Conservation (phyloP, 2,797 vertebrate genomes). For the Delichon dasypus region DNA sequence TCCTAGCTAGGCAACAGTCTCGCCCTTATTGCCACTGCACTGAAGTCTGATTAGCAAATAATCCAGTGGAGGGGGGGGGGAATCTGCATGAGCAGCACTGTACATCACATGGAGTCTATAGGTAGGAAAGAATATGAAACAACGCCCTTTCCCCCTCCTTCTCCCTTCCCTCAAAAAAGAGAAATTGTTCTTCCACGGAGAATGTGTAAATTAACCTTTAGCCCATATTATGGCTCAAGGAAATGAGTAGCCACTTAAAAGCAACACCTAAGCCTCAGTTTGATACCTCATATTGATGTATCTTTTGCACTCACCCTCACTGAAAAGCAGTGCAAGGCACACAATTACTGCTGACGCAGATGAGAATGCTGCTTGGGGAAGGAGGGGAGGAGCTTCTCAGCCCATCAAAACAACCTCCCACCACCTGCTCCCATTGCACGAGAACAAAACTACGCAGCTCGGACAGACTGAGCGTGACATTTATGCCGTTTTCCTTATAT, state of each 20-base stretch:
- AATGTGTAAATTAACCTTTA: conserved; percentile 62
- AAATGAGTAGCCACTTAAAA: conserved; percentile 72
- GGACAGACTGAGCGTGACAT: conserved; percentile 6
- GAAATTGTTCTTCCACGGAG: conserved; percentile 23
- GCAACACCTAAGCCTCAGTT: conserved; percentile 63
- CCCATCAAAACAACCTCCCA: conserved; percentile 81
- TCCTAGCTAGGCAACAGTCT: conserved; percentile 59
- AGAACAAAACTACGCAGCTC: conserved; percentile 69
- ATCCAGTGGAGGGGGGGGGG: conserved; percentile 1
- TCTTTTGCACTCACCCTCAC: conserved; percentile 70
- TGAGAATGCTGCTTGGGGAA: conserved; percentile 73
- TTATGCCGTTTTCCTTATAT: background rate
- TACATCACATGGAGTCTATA: conserved; percentile 50
- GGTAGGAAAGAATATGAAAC: conserved; percentile 49
- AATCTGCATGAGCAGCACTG: conserved; percentile 49
- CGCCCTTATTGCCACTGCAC: conserved; percentile 65
- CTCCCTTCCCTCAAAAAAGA: background rate
- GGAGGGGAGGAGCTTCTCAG: conserved; percentile 79
- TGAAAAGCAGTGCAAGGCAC: conserved; percentile 70
- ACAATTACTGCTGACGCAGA: conserved; percentile 81
- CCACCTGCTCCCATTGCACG: conserved; percentile 79
- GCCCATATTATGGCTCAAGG: conserved; percentile 58
- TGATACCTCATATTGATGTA: conserved; percentile 69
- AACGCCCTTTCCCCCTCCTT: conserved; percentile 17
- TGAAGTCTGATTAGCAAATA: conserved; percentile 69